Evolutionary conservation across 2,797 vertebrate species (phyloP), one percentile per base, ranked within the genome.

Genomic region (Remorina albescens): DNA sequence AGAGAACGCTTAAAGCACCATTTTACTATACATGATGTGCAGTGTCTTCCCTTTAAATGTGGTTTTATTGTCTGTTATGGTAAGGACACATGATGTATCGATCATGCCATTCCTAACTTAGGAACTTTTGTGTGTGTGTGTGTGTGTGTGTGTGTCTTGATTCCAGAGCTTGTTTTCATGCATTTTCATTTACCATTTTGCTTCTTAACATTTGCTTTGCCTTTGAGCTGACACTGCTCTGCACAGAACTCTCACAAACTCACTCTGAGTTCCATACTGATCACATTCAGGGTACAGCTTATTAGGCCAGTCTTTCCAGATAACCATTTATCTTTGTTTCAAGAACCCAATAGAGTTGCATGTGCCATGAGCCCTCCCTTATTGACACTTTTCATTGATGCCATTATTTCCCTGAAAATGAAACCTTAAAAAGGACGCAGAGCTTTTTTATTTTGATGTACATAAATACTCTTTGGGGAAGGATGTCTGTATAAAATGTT

Each of bases 391-490:
- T 47, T 68, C 9, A 57, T 46, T 19, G 26, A 36, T 67, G 70
- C 67, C 70, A 74, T 37, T 46, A 18, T 67, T 76, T 69, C 41
- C 57, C n/a, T 59, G 28, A 64, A 67, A 67, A 41, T 50, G n/a
- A n/a, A n/a, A 30, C 3, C 57, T 19, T 59, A 25, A 65, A 67
- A 67, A 42, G 44, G 25, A 67, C 56, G 18, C 49, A 6, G 26
- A 54, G 28, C 21, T 9, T 68, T 58, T 76, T 80, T 25, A 49
- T n/a, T 39, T 69, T 19, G 10, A 56, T 70, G 46, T 71, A 59
- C 37, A 55, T 55, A 41, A 42, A 55, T 62, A 62, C 34, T 32
- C 11, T 57, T 41, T 66, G 21, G 21, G 18, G 32, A 39, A 30
- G 2, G 15, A 62, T 1, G 9, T 59, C 12, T 49, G 47, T 76